Conservation (phyloP, 2,888 invertebrate species). For the Amaurobius ferox region DNA sequence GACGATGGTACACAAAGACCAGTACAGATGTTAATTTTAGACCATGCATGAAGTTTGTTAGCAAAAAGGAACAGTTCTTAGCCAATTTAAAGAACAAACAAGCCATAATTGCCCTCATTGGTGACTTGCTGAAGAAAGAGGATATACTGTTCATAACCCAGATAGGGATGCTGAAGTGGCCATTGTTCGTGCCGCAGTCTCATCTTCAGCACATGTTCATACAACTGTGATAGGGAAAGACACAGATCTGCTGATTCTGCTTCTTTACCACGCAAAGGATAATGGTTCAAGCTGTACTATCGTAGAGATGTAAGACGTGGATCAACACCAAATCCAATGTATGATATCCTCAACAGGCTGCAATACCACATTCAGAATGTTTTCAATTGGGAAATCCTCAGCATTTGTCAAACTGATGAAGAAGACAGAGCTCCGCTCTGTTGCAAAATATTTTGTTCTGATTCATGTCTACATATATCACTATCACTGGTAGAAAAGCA, state of each 20-base stretch:
- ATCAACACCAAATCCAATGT: constrained; percentile 15
- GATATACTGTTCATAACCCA: neutral
- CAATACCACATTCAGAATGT: neutral
- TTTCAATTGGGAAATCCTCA: neutral
- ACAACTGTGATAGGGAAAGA: neutral
- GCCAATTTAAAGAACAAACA: too few relatives aligned
- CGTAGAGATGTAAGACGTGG: neutral
- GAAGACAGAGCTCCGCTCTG: too few relatives aligned
- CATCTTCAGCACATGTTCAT: neutral
- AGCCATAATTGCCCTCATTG: too few relatives aligned
- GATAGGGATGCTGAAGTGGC: too few relatives aligned
- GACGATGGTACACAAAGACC: too few relatives aligned
- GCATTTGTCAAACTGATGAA: too few relatives aligned
- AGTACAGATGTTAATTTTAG: too few relatives aligned
- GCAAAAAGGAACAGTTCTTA: too few relatives aligned
- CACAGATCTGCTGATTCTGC: neutral
- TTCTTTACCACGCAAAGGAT: constrained; percentile 1
- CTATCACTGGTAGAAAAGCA: constrained; percentile 14
- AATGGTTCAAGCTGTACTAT: too few relatives aligned
- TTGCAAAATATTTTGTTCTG: neutral
- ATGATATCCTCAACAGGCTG: constrained; percentile 17
- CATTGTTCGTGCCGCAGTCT: too few relatives aligned
- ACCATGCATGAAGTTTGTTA: too few relatives aligned
- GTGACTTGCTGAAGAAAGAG: neutral
- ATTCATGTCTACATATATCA: neutral